Conservation (phyloP, 1,140 invertebrate species). For the Brachionus paranguensis region DNA sequence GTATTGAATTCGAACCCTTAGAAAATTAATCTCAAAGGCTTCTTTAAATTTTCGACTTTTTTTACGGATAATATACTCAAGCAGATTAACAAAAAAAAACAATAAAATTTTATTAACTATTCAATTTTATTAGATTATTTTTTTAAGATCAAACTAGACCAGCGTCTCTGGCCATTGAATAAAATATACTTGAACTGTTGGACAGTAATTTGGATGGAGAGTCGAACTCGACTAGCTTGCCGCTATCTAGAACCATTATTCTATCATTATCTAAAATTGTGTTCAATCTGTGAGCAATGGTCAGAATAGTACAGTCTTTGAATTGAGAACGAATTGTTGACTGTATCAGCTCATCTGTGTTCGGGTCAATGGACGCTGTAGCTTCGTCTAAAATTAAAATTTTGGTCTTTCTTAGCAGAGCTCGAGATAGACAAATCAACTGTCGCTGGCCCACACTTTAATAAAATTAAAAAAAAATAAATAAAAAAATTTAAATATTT, state of each 20-base stretch:
- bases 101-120: not conserved
- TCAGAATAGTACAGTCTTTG: slow-evolving; percentile 55
- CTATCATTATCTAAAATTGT: slow-evolving; percentile 56
- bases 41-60: not conserved
- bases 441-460: slow-evolving; percentile 58
- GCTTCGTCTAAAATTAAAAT: slow-evolving; percentile 69
- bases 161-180: slow-evolving; percentile 31
- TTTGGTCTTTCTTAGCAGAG: slow-evolving; percentile 61
- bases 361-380: slow-evolving; percentile 55
- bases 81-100: not conserved
- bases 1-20: not conserved
- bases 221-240: slow-evolving; percentile 71
- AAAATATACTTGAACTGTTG: slow-evolving; percentile 63
- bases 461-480: not conserved
- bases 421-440: slow-evolving; percentile 60
- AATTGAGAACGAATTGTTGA: slow-evolving; percentile 53
- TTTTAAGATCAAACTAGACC: slow-evolving; percentile 10
- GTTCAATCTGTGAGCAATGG: slow-evolving; percentile 56
- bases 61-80: not conserved
- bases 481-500: not conserved
- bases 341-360: slow-evolving; percentile 56
- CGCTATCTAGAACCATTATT: slow-evolving; percentile 70
- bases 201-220: slow-evolving; percentile 65
- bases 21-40: not conserved
- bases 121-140: not conserved